Evolutionary conservation across 1,140 invertebrate genomes (phyloP), one percentile per base, ranked within the genome.

Genomic region (Cydia strobilella): DNA sequence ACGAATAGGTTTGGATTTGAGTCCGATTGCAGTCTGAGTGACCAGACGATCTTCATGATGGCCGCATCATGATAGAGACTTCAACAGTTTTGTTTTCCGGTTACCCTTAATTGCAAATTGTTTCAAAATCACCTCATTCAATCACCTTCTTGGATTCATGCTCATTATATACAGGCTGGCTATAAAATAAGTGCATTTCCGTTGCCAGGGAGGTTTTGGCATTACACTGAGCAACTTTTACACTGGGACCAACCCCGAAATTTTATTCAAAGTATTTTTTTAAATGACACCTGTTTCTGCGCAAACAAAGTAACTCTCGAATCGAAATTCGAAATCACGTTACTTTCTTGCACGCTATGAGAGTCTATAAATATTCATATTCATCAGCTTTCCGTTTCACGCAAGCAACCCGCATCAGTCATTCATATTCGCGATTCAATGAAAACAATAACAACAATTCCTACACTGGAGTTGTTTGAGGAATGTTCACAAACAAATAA

Each of bases 1-100:
- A 15, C 45, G 6, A 6, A 12, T 48, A 48, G 87, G 88, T 85
- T 85, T 13, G 86, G 87, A 31, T 88, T 89, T 77, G 89, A 85
- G 66, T 91, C 89, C 25, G 88, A 91, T 75, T 88, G 84, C 69
- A 91, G 78, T 87, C 86, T 54, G 87, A 89, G 79, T 73, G 76
- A 25, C 23, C n/a, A n/a, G n/a, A n/a, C n/a, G n/a, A n/a, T n/a
- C n/a, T n/a, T n/a, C n/a, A n/a, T n/a, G n/a, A n/a, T n/a, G n/a
- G n/a, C n/a, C n/a, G n/a, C n/a, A 79, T 79, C 48, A 74, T 75
- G 31, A 87, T 90, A 69, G 78, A 85, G 1, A 5, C 3, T 27
- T 27, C 25, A 27, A 27, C 25, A 27, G 88, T 88, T 86, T 85
- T 12, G 86, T 86, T 35, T 90, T 89, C 77, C 87, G 85, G 66